phyloP scores from a whole-genome alignment of 2,888 invertebrate species.

The Drosophila seclusa region DNA sequence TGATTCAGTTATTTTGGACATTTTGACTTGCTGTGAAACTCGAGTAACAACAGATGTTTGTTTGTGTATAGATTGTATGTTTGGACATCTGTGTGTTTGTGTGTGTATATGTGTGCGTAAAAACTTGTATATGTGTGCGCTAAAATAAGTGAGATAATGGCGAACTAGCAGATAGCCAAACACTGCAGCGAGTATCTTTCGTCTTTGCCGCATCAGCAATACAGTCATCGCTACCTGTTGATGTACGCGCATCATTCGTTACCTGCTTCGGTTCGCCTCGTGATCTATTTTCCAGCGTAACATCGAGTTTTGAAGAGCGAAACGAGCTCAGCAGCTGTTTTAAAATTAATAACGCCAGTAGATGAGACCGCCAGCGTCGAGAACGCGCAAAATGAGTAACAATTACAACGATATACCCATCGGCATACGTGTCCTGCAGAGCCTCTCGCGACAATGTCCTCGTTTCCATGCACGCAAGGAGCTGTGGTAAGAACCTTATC shows the following conservation, averaged over 20 bases:
- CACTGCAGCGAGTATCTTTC: slow-evolving; percentile 5
- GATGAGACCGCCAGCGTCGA: slow-evolving; percentile 70
- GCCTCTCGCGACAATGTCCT: slow-evolving; percentile 86
- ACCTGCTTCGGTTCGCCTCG: not conserved
- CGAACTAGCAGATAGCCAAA: slow-evolving; percentile 26
- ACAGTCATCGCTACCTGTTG: slow-evolving; percentile 54
- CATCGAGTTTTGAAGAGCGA: not conserved
- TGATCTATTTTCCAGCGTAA: slow-evolving; percentile 9
- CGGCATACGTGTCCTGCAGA: slow-evolving; percentile 88
- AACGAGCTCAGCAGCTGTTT: not conserved
- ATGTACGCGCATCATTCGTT: slow-evolving; percentile 18
- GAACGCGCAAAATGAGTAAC: slow-evolving; percentile 86
- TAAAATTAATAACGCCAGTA: slow-evolving; percentile 39
- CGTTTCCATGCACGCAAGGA: slow-evolving; percentile 88
- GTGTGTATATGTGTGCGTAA: not conserved
- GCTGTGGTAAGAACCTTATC: slow-evolving; percentile 86
- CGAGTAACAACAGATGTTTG: slow-evolving; percentile 50
- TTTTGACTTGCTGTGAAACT: slow-evolving; percentile 7
- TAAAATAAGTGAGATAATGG: slow-evolving; percentile 43
- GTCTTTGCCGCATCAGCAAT: slow-evolving; percentile 31
- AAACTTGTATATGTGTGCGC: slow-evolving; percentile 18
- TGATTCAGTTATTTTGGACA: slow-evolving; percentile 43
- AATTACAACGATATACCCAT: slow-evolving; percentile 87
- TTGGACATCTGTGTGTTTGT: not conserved
- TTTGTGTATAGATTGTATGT: not conserved